Percentiles rank a stretch among this genome's conserved stretches.
Evolutionary conservation across 1,140 invertebrate genomes (phyloP).

Genomic region (Bactericera cockerelli): DNA sequence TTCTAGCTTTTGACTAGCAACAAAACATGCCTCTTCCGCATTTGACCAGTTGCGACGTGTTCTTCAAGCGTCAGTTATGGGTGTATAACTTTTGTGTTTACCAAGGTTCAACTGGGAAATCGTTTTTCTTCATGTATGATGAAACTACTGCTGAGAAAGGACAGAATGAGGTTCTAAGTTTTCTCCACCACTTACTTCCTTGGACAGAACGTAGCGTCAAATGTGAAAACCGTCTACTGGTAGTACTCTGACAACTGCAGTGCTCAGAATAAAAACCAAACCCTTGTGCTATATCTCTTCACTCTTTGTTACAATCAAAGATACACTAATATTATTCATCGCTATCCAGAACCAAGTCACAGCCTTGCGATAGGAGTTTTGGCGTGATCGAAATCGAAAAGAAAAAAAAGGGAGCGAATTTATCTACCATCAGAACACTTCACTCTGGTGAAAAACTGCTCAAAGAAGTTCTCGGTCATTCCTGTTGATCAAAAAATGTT

Average conservation of each 20-base stretch:
- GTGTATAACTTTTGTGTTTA: conserved; percentile 16
- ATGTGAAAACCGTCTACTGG: too few relatives aligned
- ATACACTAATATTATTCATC: conserved; percentile 14
- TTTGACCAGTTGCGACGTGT: conserved; percentile 1
- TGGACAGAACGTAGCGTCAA: too few relatives aligned
- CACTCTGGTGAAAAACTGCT: background rate
- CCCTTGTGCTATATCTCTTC: conserved; percentile 6
- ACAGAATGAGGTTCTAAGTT: conserved; percentile 10
- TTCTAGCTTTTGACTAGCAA: conserved; percentile 10
- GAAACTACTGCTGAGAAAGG: conserved; percentile 15
- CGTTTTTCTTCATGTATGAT: conserved; percentile 9
- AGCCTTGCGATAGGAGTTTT: conserved; percentile 16
- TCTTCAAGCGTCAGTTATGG: conserved; percentile 9
- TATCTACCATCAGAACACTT: conserved; percentile 1
- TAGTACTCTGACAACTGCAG: conserved; percentile 11
- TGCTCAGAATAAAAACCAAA: conserved; percentile 12
- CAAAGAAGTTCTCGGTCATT: background rate
- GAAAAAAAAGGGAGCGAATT: conserved; percentile 3
- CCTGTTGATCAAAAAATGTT: conserved; percentile 7
- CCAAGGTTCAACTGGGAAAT: conserved; percentile 13
- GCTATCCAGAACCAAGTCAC: conserved; percentile 15
- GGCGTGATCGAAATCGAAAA: conserved; percentile 2
- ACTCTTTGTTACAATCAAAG: conserved; percentile 18
- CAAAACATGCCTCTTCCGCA: conserved; percentile 9
- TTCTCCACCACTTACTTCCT: conserved; percentile 10